These are phyloP conservation scores for Therioaphis trifolii DNA, from an alignment of 2,888 invertebrate genomes.

Conservation along the genomic window DNA sequence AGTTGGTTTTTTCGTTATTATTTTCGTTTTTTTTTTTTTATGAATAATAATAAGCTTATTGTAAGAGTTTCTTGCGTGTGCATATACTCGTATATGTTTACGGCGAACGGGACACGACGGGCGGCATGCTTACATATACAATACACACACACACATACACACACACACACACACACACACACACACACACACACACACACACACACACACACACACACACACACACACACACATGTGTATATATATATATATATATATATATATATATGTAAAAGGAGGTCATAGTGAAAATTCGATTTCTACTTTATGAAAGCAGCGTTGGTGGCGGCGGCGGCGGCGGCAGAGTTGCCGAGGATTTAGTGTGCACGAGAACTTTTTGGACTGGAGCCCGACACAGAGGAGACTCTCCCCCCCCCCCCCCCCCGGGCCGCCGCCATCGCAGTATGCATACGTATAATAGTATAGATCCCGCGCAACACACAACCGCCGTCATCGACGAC, in stretches of 20 bases:
- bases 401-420: slow-evolving; percentile 36
- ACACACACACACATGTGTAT: no score
- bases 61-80: neutral
- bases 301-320: slow-evolving; percentile 46
- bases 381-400: slow-evolving; percentile 49
- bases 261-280: slow-evolving; percentile 44
- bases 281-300: slow-evolving; percentile 53
- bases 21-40: slow-evolving; percentile 24
- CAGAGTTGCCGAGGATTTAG: slow-evolving; percentile 32
- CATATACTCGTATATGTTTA: no score
- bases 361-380: slow-evolving; percentile 52
- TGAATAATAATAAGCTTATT: slow-evolving; percentile 26
- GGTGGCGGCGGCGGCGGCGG: neutral
- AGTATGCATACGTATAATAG: neutral
- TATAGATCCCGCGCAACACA: neutral
- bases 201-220: no score
- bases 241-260: neutral
- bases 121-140: no score
- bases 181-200: no score
- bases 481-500: neutral
- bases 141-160: no score
- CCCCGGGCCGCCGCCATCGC: neutral
- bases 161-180: no score
- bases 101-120: no score
- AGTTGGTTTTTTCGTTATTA: no score